Evolutionary conservation across 2,797 vertebrate genomes (phyloP), one percentile per base, ranked within the genome.

Genomic region (Decapterus maruadsi): DNA sequence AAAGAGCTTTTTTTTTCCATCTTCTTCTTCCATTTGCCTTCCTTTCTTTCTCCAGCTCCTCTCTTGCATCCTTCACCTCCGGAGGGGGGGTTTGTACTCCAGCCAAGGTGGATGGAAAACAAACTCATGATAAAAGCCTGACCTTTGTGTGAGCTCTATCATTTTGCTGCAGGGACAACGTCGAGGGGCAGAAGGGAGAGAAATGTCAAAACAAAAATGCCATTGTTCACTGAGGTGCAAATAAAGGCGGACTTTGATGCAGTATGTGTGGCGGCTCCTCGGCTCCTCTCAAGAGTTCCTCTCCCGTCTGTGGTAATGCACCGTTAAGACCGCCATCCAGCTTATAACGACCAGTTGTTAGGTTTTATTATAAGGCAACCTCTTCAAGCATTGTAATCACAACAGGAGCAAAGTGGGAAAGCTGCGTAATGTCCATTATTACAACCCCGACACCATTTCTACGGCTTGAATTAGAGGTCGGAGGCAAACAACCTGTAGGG

Each of bases 51-150:
- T 64, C 17, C 20, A 3, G 38, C 50, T n/a, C 31, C 17, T 67
- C 56, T 59, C 4, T 13, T 76, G 61, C 57, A 38, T 67, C 67
- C 48, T 55, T 42, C 31, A 34, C 64, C 64, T 76, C 42, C 22
- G 22, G 31, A 46, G 61, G 42, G 31, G 10, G 17, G 8, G 22
- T 57, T 77, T 77, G 66, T n/a, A 55, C 72, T 84, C 63, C n/a
- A 81, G 74, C 67, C 72, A 78, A 77, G 80, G 66, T 82, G 73
- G 72, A 75, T 77, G 60, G 64, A 80, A 88, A 88, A 87, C 74
- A 77, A 78, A 75, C 80, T 78, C 38, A 54, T 82, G 86, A 90
- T 90, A 84, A 91, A 89, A 89, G 85, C 70, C 88, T 90, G 87
- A 91, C 90, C 90, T 92, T 92, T 90, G 77, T 71, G 71, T 72